A percentile compares a stretch with the other conserved stretches of the same genome.
These are phyloP conservation scores for Pseudorectes ferrugineus DNA, from an alignment of 2,113 vertebrate species.

Conservation along the genomic window DNA sequence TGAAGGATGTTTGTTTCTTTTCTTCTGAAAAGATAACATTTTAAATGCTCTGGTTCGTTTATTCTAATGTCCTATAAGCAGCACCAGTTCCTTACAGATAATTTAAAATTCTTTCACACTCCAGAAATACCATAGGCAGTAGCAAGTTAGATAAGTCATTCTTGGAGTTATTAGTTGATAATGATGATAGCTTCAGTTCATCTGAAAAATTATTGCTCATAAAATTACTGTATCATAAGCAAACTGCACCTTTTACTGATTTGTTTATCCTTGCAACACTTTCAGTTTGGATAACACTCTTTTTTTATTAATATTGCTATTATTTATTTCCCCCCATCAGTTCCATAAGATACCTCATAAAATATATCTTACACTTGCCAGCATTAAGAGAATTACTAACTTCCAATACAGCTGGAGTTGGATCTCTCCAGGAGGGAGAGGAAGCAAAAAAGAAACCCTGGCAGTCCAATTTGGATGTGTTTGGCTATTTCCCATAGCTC, in stretches of 20 bases:
- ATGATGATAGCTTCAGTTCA: slow-evolving; percentile 51
- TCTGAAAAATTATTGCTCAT: slow-evolving; percentile 53
- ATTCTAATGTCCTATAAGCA: slow-evolving; percentile 29
- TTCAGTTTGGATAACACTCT: background rate
- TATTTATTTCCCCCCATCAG: slow-evolving; percentile 15
- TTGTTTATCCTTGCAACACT: slow-evolving; percentile 26
- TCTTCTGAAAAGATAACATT: background rate
- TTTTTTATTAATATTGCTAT: slow-evolving; percentile 23
- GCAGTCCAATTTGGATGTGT: background rate
- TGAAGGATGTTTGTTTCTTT: slow-evolving; percentile 29
- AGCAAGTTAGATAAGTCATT: slow-evolving; percentile 53
- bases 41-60: slow-evolving; percentile 28
- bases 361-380: background rate
- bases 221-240: slow-evolving; percentile 54
- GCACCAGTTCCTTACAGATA: background rate
- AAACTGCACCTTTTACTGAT: slow-evolving; percentile 37
- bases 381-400: slow-evolving; percentile 6
- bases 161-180: slow-evolving; percentile 53
- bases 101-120: slow-evolving; percentile 53
- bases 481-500: background rate
- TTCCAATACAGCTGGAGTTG: background rate
- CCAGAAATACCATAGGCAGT: slow-evolving; percentile 26
- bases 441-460: background rate
- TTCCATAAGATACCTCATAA: slow-evolving; percentile 7
- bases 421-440: background rate